A percentile compares a stretch with the other conserved stretches of the same genome.
Conservation (phyloP, 2,113 vertebrate species). For the Corapipo altera region DNA sequence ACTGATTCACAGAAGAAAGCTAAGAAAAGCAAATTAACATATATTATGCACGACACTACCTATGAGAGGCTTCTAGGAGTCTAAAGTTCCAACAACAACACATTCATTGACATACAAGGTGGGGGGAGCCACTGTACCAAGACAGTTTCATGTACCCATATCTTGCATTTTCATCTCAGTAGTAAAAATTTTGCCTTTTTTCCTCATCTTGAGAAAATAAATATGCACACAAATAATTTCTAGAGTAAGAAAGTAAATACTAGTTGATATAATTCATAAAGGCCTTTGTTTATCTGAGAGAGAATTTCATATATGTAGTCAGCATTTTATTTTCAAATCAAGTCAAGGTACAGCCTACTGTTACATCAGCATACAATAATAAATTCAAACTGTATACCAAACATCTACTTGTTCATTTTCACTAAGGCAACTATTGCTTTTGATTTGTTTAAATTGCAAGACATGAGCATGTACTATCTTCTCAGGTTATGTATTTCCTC, state of each 20-base stretch:
- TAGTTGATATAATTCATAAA: not conserved
- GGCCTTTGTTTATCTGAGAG: not conserved
- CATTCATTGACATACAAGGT: not conserved
- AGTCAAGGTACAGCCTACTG: not conserved
- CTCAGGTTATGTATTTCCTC: not conserved
- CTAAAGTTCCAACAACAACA: not conserved
- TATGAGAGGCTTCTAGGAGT: not conserved
- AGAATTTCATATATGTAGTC: not conserved
- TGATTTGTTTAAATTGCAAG: not conserved
- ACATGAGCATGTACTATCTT: not conserved
- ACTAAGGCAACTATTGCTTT: not conserved
- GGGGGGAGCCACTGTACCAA: accelerated
- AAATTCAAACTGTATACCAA: not conserved
- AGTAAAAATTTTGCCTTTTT: not conserved
- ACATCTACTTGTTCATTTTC: not conserved
- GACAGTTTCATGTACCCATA: not conserved
- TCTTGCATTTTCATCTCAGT: not conserved
- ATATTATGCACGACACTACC: not conserved
- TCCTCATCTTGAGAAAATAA: not conserved
- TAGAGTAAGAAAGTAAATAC: not conserved
- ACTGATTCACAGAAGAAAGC: not conserved
- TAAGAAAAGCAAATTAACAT: not conserved
- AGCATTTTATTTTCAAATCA: not conserved
- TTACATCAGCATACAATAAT: not conserved
- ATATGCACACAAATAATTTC: not conserved